Conservation (phyloP, 1,140 invertebrate genomes). For the Hetaerina americana region DNA sequence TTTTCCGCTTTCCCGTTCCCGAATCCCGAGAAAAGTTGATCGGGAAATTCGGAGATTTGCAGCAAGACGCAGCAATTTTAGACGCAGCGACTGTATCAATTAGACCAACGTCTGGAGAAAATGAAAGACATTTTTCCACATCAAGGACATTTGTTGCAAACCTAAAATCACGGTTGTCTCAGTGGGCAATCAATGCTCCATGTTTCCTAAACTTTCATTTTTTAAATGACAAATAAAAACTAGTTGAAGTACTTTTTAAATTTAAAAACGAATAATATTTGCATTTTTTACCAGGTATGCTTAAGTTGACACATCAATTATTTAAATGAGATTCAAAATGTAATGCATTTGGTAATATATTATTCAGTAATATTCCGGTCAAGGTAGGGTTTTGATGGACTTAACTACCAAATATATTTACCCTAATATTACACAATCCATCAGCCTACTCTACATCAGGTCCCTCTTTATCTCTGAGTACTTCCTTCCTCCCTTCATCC, state of each 20-base stretch:
- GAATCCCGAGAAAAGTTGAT: no score
- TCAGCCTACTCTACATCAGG: no score
- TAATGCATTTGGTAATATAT: no score
- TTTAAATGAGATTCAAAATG: neutral
- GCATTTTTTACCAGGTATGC: neutral
- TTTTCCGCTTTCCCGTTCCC: no score
- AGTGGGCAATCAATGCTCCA: neutral
- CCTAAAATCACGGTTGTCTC: neutral
- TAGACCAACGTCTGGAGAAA: neutral
- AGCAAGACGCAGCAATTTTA: neutral
- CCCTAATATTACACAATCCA: no score
- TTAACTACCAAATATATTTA: no score
- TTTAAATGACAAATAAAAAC: neutral
- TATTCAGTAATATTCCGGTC: no score
- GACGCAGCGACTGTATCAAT: neutral
- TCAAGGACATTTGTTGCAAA: neutral
- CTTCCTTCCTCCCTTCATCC: no score
- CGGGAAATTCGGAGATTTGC: no score
- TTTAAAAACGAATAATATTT: neutral
- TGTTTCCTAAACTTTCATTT: neutral
- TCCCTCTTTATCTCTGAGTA: no score
- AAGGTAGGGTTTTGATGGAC: no score
- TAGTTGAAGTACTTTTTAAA: neutral
- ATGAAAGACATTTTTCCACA: neutral
- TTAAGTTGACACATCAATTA: neutral